These are phyloP conservation scores for Morpho achilles DNA, from an alignment of 2,888 invertebrate genomes.

Conservation along the genomic window DNA sequence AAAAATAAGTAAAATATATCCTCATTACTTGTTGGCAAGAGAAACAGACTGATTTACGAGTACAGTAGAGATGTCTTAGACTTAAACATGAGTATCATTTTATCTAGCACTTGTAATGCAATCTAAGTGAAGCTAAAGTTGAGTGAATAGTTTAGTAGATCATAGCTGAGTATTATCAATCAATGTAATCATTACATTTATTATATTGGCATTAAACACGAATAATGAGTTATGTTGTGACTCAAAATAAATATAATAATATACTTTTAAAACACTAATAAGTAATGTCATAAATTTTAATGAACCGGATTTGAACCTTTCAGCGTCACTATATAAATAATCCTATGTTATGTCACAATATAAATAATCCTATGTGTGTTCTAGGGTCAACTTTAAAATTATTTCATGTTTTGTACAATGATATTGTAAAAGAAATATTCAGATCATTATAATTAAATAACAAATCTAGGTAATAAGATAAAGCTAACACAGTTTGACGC, in stretches of 20 bases:
- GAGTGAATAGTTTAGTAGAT: slow-evolving; percentile 1
- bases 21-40: slow-evolving; percentile 32
- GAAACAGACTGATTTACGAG: slow-evolving; percentile 20
- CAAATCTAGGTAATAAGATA: slow-evolving; percentile 27
- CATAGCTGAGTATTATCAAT: slow-evolving; percentile 6
- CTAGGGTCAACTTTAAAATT: background rate
- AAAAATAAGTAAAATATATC: slow-evolving; percentile 20
- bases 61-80: slow-evolving; percentile 12
- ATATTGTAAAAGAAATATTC: slow-evolving; percentile 7
- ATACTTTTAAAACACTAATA: slow-evolving; percentile 10
- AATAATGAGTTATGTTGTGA: slow-evolving; percentile 20
- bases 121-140: slow-evolving; percentile 10
- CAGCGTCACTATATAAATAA: slow-evolving; percentile 18
- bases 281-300: slow-evolving; percentile 17
- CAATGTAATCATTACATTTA: background rate
- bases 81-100: slow-evolving; percentile 19
- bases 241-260: slow-evolving; percentile 11
- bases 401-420: slow-evolving; percentile 7
- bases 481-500: slow-evolving; percentile 24
- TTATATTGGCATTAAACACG: background rate
- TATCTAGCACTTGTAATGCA: slow-evolving; percentile 12
- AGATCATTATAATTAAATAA: slow-evolving; percentile 22
- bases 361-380: too few species aligned
- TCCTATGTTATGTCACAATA: too few species aligned
- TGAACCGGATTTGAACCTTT: slow-evolving; percentile 15